Percentiles rank a stretch among this genome's conserved stretches.
phyloP scores from a whole-genome alignment of 1,140 invertebrate genomes.

The Polypedilum vanderplanki region DNA sequence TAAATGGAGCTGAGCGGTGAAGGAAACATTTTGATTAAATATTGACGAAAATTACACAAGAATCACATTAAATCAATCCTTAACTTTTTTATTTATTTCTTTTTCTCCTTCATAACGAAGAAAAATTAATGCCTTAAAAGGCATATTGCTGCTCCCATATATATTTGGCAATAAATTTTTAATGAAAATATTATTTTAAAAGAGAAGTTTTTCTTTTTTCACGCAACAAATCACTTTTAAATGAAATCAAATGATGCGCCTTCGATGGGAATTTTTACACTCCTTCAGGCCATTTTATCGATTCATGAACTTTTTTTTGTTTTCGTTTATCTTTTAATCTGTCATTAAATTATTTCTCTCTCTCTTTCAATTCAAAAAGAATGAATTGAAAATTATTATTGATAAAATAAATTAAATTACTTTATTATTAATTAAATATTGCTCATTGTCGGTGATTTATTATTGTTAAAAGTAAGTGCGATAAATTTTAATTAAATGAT shows the following conservation, averaged over 20 bases:
- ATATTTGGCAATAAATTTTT: background rate
- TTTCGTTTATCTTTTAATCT: background rate
- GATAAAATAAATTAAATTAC: background rate
- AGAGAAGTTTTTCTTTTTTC: background rate
- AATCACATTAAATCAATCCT: slow-evolving; percentile 1
- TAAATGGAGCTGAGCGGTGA: background rate
- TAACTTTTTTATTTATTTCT: background rate
- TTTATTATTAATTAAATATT: background rate
- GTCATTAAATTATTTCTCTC: background rate
- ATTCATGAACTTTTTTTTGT: background rate
- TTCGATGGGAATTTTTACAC: slow-evolving; percentile 8
- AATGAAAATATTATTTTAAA: background rate
- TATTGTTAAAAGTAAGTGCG: no score
- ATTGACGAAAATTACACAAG: background rate
- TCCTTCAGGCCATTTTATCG: background rate
- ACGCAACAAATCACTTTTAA: slow-evolving; percentile 1
- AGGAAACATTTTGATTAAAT: background rate
- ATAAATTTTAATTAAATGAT: no score
- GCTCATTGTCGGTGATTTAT: background rate
- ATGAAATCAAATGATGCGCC: background rate
- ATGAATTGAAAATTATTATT: background rate
- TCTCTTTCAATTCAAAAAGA: background rate
- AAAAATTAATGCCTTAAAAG: background rate
- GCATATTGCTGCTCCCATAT: background rate
- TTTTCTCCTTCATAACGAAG: background rate